phyloP scores from a whole-genome alignment of 2,888 invertebrate species.

The Dryobotodes eremita region DNA sequence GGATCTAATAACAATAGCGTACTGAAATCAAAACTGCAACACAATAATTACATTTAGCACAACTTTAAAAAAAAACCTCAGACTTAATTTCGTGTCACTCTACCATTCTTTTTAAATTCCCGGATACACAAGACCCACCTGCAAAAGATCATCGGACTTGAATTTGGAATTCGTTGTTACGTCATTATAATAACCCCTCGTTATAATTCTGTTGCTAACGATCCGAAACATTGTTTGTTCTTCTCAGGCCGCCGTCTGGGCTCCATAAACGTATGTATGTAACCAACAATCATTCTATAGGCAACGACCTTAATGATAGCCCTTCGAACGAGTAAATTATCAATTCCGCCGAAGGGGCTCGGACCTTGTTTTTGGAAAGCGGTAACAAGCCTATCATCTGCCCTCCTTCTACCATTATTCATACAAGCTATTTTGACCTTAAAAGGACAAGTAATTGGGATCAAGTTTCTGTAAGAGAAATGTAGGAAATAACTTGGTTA shows the following conservation, averaged over 20 bases:
- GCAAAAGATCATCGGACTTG: conserved; percentile 74
- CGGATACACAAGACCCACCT: conserved; percentile 68
- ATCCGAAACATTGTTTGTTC: conserved; percentile 90
- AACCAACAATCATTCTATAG: conserved; percentile 88
- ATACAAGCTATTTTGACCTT: conserved; percentile 71
- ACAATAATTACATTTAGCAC: neutral
- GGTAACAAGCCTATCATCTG: conserved; percentile 86
- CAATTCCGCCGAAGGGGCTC: conserved; percentile 88
- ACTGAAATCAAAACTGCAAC: too few species aligned
- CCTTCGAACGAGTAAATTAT: conserved; percentile 90
- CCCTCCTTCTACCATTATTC: conserved; percentile 73
- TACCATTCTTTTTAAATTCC: conserved; percentile 34
- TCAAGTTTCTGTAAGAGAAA: conserved; percentile 64
- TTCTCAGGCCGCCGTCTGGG: conserved; percentile 83
- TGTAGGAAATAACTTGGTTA: conserved; percentile 53
- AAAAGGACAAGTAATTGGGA: conserved; percentile 65
- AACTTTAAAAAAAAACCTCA: conserved; percentile 10
- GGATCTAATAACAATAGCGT: neutral
- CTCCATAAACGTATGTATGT: conserved; percentile 83
- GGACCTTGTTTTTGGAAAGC: conserved; percentile 86
- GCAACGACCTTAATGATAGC: conserved; percentile 88
- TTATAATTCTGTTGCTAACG: conserved; percentile 88
- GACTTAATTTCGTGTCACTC: neutral
- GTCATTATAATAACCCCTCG: conserved; percentile 83
- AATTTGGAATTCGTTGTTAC: conserved; percentile 76